Percentiles rank a stretch among this genome's conserved stretches.
phyloP scores from a whole-genome alignment of 2,797 vertebrate species.

The Cichlasoma orientale region DNA sequence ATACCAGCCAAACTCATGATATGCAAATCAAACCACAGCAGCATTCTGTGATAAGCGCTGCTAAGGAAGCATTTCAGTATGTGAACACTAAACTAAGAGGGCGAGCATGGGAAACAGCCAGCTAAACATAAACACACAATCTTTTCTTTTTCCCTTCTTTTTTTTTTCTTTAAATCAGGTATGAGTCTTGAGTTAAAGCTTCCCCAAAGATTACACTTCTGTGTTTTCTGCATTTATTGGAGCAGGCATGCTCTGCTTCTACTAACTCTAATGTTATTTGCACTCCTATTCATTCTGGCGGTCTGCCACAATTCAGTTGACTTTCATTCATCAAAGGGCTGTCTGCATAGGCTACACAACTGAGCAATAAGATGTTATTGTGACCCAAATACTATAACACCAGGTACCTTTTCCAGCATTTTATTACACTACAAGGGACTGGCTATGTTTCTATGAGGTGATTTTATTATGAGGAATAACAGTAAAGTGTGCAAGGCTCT shows the following conservation, averaged over 20 bases:
- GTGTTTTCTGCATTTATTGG: slow-evolving; percentile 67
- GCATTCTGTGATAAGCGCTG: neutral
- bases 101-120: neutral
- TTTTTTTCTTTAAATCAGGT: neutral
- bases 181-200: slow-evolving; percentile 40
- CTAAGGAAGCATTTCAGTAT: neutral
- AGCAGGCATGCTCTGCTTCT: slow-evolving; percentile 52
- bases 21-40: neutral
- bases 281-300: slow-evolving; percentile 72
- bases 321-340: slow-evolving; percentile 85
- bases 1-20: neutral
- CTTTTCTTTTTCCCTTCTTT: neutral
- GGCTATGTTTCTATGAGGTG: slow-evolving; percentile 42
- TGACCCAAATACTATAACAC: slow-evolving; percentile 79
- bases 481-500: neutral
- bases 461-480: slow-evolving; percentile 40
- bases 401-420: slow-evolving; percentile 70
- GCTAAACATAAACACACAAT: neutral
- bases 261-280: slow-evolving; percentile 75
- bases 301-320: slow-evolving; percentile 78
- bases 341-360: slow-evolving; percentile 65
- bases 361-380: slow-evolving; percentile 75
- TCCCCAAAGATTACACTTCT: slow-evolving; percentile 40
- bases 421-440: slow-evolving; percentile 69
- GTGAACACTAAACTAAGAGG: neutral